Evolutionary conservation across 2,113 vertebrate species (phyloP).

Genomic region (Anas platyrhynchos): DNA sequence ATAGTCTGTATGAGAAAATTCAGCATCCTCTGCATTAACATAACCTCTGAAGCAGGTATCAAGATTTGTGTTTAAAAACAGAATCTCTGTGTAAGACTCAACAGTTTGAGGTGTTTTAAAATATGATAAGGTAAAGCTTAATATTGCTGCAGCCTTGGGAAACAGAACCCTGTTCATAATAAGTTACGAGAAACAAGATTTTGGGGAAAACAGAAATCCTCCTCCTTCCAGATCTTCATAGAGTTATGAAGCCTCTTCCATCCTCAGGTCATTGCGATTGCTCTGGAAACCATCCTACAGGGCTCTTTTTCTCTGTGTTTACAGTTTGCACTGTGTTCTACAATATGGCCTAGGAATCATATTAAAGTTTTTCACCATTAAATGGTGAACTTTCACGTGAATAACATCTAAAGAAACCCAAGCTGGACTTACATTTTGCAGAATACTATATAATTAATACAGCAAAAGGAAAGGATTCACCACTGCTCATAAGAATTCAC

Average conservation of each 20-base stretch:
- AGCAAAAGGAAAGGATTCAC: conserved; percentile 27
- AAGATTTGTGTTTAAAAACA: background rate
- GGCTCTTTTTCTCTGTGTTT: background rate
- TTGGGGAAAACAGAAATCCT: background rate
- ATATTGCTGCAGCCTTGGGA: background rate
- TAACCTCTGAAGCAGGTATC: background rate
- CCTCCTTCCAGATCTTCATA: background rate
- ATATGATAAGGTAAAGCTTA: background rate
- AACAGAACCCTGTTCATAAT: background rate
- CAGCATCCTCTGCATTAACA: background rate
- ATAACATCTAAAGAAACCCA: background rate
- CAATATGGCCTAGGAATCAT: background rate
- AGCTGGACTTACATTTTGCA: background rate
- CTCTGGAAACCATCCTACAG: background rate
- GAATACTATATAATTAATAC: background rate
- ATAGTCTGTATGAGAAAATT: background rate
- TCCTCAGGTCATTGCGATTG: background rate
- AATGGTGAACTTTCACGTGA: background rate
- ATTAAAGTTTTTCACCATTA: background rate
- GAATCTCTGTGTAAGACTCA: background rate
- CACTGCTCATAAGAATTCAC: conserved; percentile 17
- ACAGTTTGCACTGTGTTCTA: background rate
- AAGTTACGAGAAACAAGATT: background rate
- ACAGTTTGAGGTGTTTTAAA: background rate
- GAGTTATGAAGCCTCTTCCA: background rate